These are phyloP conservation scores for Calypte anna DNA, from an alignment of 2,113 vertebrate genomes.

Conservation along the genomic window DNA sequence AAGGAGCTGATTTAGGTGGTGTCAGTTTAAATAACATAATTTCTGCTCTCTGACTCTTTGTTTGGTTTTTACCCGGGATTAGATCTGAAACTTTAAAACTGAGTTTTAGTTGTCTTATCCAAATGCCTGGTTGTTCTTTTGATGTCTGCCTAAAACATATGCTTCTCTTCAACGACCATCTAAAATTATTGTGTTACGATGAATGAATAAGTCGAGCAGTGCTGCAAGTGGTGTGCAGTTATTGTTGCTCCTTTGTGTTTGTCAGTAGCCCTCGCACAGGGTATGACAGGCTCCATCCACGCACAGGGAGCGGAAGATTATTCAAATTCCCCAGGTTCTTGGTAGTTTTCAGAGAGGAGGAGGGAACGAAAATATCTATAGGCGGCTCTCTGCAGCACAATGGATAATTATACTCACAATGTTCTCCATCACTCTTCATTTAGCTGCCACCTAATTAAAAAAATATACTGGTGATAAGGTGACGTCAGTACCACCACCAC, in stretches of 20 bases:
- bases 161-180: constrained; percentile 45
- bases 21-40: constrained; percentile 73
- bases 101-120: constrained; percentile 56
- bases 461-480: not conserved
- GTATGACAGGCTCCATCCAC: constrained; percentile 40
- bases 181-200: constrained; percentile 45
- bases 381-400: not conserved
- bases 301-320: not conserved
- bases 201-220: constrained; percentile 52
- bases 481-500: not conserved
- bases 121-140: constrained; percentile 67
- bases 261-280: constrained; percentile 46
- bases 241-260: constrained; percentile 70
- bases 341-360: not conserved
- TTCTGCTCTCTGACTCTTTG: constrained; percentile 70
- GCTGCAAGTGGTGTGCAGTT: constrained; percentile 61
- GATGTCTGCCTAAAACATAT: constrained; percentile 61
- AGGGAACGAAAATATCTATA: not conserved
- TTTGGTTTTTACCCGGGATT: constrained; percentile 62
- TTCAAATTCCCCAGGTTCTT: constrained; percentile 39
- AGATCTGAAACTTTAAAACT: constrained; percentile 60
- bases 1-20: constrained; percentile 71
- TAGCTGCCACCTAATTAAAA: constrained; percentile 53
- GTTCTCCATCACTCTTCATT: constrained; percentile 44
- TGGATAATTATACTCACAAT: constrained; percentile 7